Percentiles rank a stretch among this genome's conserved stretches.
Conservation (phyloP, 2,888 invertebrate species). For the Epirrhoe alternata region DNA sequence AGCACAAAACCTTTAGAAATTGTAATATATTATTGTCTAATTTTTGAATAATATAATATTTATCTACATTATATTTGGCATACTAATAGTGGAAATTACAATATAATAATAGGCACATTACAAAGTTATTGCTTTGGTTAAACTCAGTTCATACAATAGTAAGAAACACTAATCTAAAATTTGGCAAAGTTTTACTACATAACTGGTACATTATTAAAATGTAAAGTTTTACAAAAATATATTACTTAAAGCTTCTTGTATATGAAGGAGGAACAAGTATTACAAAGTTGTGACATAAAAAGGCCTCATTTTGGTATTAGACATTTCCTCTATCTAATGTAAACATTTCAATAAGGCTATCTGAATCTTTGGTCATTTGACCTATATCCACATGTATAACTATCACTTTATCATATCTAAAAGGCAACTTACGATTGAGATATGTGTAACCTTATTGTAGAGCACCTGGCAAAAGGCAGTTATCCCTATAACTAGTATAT, state of each 20-base stretch:
- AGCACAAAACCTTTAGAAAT: slow-evolving; percentile 19
- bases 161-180: slow-evolving; percentile 79
- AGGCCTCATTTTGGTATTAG: slow-evolving; percentile 65
- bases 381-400: slow-evolving; percentile 73
- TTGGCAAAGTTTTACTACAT: slow-evolving; percentile 70
- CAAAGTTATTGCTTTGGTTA: slow-evolving; percentile 83
- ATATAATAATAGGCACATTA: slow-evolving; percentile 78
- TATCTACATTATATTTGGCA: slow-evolving; percentile 75
- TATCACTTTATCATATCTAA: slow-evolving; percentile 82
- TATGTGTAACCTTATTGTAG: slow-evolving; percentile 79
- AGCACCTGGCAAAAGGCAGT: slow-evolving; percentile 81
- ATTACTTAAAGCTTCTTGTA: slow-evolving; percentile 69
- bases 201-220: slow-evolving; percentile 65
- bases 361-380: slow-evolving; percentile 75
- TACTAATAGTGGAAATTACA: slow-evolving; percentile 61
- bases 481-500: slow-evolving; percentile 66
- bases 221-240: slow-evolving; percentile 75
- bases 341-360: slow-evolving; percentile 73
- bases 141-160: slow-evolving; percentile 75
- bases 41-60: slow-evolving; percentile 26
- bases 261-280: slow-evolving; percentile 69
- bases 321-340: slow-evolving; percentile 69
- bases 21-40: slow-evolving; percentile 18
- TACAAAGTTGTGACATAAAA: slow-evolving; percentile 61
- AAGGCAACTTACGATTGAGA: slow-evolving; percentile 84